These are phyloP conservation scores for Vollenhovia emeryi DNA, from an alignment of 1,140 invertebrate species.

Conservation along the genomic window DNA sequence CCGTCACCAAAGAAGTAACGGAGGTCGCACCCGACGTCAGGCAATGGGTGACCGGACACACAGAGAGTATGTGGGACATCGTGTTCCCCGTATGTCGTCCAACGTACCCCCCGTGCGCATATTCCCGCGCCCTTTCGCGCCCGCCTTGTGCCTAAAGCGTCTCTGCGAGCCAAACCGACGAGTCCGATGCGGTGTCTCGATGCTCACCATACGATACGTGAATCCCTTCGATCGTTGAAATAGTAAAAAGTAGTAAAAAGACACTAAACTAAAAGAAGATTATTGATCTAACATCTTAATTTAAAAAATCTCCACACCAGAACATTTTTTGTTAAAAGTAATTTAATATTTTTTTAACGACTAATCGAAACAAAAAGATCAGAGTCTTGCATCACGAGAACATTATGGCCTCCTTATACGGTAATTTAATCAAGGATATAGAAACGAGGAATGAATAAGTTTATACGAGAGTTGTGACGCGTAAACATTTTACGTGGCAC, in stretches of 20 bases:
- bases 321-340: not conserved
- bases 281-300: not conserved
- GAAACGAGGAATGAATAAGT: not conserved
- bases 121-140: conserved; percentile 6
- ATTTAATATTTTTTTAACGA: conserved; percentile 1
- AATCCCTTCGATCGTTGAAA: not conserved
- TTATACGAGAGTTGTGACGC: not conserved
- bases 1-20: conserved; percentile 74
- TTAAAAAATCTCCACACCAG: not conserved
- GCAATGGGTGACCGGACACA: conserved; percentile 76
- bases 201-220: not conserved
- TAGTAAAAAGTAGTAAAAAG: not conserved
- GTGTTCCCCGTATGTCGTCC: conserved; percentile 81
- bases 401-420: not conserved
- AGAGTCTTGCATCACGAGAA: not conserved
- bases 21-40: conserved; percentile 72
- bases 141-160: not conserved
- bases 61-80: conserved; percentile 77
- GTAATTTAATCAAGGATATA: not conserved
- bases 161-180: not conserved
- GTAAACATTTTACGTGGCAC: not conserved
- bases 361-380: not conserved
- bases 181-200: not conserved
- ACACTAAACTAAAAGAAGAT: not conserved
- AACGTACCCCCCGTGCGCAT: conserved; percentile 77